phyloP scores from a whole-genome alignment of 2,113 vertebrate species.

The Promerops cafer region DNA sequence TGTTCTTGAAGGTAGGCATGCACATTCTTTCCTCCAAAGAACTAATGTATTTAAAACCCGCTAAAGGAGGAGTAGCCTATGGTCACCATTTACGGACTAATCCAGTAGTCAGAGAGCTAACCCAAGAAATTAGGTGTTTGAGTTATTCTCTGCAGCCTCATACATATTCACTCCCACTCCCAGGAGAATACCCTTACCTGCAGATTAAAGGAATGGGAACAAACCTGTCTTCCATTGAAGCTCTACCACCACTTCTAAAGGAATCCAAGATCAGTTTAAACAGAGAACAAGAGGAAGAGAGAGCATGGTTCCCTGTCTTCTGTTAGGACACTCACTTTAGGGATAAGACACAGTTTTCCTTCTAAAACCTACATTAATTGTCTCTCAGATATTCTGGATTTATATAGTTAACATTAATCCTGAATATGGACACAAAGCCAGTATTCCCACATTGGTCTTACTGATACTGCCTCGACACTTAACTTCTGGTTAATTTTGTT shows the following conservation, averaged over 20 bases:
- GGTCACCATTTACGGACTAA: neutral
- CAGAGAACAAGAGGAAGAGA: neutral
- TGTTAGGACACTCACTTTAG: neutral
- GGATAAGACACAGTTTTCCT: neutral
- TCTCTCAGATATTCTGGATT: neutral
- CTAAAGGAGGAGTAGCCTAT: neutral
- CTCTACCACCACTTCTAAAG: neutral
- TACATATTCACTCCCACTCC: neutral
- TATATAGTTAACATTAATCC: neutral
- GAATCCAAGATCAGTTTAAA: slow-evolving; percentile 3
- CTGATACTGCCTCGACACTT: neutral
- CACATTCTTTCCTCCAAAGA: neutral
- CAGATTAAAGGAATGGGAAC: neutral
- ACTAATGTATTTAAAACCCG: neutral
- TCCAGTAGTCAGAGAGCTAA: neutral
- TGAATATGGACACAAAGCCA: neutral
- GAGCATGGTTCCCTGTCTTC: neutral
- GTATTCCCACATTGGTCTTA: neutral
- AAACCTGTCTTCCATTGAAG: neutral
- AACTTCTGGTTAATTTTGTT: neutral
- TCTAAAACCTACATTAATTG: neutral
- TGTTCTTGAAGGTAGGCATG: neutral
- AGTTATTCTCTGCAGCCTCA: neutral
- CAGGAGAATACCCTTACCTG: neutral
- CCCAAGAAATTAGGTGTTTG: neutral